phyloP scores from a whole-genome alignment of 1,140 invertebrate species.

The Drosophila trapezifrons region DNA sequence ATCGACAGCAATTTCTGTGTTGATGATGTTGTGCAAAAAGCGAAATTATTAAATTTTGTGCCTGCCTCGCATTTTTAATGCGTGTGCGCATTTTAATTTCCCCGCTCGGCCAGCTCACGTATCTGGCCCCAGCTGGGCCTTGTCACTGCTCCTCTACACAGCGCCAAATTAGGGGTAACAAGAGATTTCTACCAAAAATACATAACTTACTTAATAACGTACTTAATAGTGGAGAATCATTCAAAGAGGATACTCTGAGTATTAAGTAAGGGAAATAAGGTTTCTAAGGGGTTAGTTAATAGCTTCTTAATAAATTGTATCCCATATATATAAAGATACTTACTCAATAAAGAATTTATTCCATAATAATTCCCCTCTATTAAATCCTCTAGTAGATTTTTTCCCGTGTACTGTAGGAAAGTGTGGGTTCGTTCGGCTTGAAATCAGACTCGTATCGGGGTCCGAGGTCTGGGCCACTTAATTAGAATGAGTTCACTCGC shows the following conservation, averaged over 20 bases:
- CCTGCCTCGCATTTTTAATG: constrained; percentile 75
- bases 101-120: constrained; percentile 46
- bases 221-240: too few relatives aligned
- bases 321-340: too few relatives aligned
- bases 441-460: constrained; percentile 4
- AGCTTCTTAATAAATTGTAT: not conserved
- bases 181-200: too few relatives aligned
- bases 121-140: constrained; percentile 45
- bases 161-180: not conserved
- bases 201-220: too few relatives aligned
- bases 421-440: constrained; percentile 12
- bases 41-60: constrained; percentile 82
- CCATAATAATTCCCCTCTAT: too few relatives aligned
- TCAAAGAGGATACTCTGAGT: too few relatives aligned
- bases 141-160: constrained; percentile 4
- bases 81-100: constrained; percentile 63
- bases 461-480: constrained; percentile 57
- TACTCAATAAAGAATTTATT: too few relatives aligned
- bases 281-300: not conserved
- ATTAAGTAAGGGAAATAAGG: not conserved
- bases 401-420: too few relatives aligned
- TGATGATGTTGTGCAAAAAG: constrained; percentile 74
- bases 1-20: constrained; percentile 44
- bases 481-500: constrained; percentile 79
- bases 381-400: not conserved